Evolutionary conservation across 2,797 vertebrate genomes (phyloP).

Genomic region (Pitangus sulphuratus): DNA sequence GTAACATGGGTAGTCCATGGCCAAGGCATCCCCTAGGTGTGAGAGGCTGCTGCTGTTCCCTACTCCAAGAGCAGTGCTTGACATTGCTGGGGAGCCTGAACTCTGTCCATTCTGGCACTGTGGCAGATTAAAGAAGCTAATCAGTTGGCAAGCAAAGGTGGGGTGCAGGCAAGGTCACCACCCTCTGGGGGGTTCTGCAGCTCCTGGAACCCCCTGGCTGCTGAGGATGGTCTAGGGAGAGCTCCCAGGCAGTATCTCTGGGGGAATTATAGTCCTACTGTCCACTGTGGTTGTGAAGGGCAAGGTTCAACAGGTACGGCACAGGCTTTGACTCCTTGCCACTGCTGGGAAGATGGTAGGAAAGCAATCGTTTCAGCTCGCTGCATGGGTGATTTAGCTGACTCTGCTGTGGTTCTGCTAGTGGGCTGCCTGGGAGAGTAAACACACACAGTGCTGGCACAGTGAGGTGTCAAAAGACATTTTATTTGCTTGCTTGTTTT

Average conservation of each 20-base stretch:
- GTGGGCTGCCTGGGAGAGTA: neutral
- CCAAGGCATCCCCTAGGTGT: neutral
- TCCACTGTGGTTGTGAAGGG: rapidly evolving
- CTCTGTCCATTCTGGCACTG: neutral
- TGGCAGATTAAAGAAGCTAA: rapidly evolving
- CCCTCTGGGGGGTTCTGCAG: rapidly evolving
- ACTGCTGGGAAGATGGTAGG: neutral
- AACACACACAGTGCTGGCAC: neutral
- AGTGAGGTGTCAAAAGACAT: neutral
- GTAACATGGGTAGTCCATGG: neutral
- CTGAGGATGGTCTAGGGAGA: rapidly evolving
- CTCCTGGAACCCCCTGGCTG: rapidly evolving
- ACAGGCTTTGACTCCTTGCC: neutral
- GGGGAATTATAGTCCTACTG: neutral
- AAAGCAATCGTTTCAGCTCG: rapidly evolving
- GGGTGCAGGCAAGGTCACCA: rapidly evolving
- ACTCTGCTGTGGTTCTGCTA: rapidly evolving
- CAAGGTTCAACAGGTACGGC: neutral
- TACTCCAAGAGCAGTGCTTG: neutral
- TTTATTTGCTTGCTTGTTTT: neutral
- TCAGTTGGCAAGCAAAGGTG: neutral
- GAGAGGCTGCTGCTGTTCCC: neutral
- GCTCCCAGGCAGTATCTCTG: rapidly evolving
- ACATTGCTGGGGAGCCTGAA: neutral
- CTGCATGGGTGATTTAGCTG: neutral